Evolutionary conservation across 2,888 invertebrate species (phyloP), one percentile per base, ranked within the genome.

Genomic region (Stenurella melanura): DNA sequence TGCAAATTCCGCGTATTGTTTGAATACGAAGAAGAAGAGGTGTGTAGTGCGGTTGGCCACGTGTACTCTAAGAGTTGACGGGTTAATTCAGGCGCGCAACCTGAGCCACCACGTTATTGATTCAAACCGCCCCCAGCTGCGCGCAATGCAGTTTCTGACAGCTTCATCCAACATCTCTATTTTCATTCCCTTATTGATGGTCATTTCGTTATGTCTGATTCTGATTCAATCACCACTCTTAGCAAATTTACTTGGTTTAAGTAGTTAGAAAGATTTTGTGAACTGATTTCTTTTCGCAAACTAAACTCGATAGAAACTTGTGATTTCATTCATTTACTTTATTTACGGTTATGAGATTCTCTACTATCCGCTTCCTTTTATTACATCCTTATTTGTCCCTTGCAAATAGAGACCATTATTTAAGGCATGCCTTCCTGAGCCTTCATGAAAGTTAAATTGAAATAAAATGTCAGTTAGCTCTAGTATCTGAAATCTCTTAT

Each of bases 181-280:
- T 50, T 54, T 58, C 60, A 50, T 64, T 80, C 77, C 76, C 79
- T 82, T 79, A 83, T 83, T 84, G 85, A 85, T 85, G 85, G 86
- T 85, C 86, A 85, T 85, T 86, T 85, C 83, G 86, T 86, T 86
- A 83, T 82, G 85, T 85, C 84, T 83, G 86, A 86, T 84, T 82
- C 81, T 78, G 83, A 85, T 86, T 85, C 85, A 84, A 86, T 86
- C 83, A 78, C 76, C 81, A 78, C 77, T 79, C 79, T 74, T 72
- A 74, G 64, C 72, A 73, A 77, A 75, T 75, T 75, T 75, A 68
- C 75, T 69, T 63, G 66, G 18, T 75, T 75, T 58, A 71, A 56
- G 30, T 68, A 64, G 64, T 77, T 77, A 72, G 42, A 69, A 19
- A 19, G 18, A 50, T 38, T 73, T 76, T 76, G 72, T 64, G 54